These are phyloP conservation scores for Chascanopsetta lugubris DNA, from an alignment of 2,113 vertebrate species.

Conservation along the genomic window DNA sequence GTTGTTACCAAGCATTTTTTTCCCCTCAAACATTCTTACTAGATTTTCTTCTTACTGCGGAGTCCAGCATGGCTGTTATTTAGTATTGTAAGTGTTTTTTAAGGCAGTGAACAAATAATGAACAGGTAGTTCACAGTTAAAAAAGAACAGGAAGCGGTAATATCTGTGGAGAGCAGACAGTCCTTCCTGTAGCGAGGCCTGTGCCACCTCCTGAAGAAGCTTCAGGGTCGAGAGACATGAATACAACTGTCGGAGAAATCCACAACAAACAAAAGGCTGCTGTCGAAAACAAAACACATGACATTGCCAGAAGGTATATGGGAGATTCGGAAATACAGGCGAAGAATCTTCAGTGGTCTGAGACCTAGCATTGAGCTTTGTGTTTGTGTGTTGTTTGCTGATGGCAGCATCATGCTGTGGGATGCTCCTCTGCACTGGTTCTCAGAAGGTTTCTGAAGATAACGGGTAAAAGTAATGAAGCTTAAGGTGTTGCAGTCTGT, in stretches of 20 bases:
- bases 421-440: conserved; percentile 3
- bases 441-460: neutral
- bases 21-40: too few species aligned
- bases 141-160: conserved; percentile 3
- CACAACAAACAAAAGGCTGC: neutral
- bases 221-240: conserved; percentile 6
- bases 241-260: neutral
- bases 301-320: conserved; percentile 9
- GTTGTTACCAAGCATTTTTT: too few species aligned
- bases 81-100: neutral
- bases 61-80: too few species aligned
- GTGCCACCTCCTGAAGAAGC: conserved; percentile 14
- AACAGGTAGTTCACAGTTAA: neutral
- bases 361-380: conserved; percentile 6
- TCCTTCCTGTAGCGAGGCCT: conserved; percentile 6
- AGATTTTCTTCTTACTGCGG: too few species aligned
- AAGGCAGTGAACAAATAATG: conserved; percentile 1
- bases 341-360: neutral
- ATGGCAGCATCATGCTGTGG: conserved; percentile 3
- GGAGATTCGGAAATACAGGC: neutral
- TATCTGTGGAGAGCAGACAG: conserved; percentile 22
- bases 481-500: neutral
- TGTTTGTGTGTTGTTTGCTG: conserved; percentile 1
- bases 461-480: neutral
- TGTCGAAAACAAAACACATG: neutral